Conservation (phyloP, 1,140 invertebrate species). For the Venustaconcha ellipsiformis region DNA sequence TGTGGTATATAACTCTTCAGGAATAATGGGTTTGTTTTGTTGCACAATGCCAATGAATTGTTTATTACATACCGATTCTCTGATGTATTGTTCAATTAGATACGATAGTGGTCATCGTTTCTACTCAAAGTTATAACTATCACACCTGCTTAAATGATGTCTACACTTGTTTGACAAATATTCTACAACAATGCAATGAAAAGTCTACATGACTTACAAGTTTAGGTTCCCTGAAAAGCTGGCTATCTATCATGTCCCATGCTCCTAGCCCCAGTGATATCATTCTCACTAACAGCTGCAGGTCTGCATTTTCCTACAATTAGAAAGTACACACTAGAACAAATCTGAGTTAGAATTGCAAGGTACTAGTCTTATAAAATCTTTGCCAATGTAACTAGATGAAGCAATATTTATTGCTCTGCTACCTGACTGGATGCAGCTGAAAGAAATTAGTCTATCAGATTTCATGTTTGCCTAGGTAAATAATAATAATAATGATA, state of each 20-base stretch:
- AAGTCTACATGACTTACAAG: constrained; percentile 43
- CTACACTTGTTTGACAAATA: neutral
- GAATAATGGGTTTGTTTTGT: too few relatives aligned
- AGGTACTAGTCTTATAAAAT: neutral
- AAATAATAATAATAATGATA: neutral
- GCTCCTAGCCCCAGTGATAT: constrained; percentile 91
- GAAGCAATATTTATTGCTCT: neutral
- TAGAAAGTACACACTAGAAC: constrained; percentile 17
- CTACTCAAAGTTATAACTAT: too few relatives aligned
- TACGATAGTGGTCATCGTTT: neutral
- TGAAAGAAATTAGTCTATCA: neutral
- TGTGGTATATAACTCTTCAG: too few relatives aligned
- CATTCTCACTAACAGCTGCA: constrained; percentile 93
- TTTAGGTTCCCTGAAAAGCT: constrained; percentile 93
- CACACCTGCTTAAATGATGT: neutral
- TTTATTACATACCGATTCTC: too few relatives aligned
- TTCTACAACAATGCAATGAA: too few relatives aligned
- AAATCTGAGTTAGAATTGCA: neutral
- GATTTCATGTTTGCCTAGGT: neutral
- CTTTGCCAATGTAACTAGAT: neutral
- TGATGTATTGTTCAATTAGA: neutral
- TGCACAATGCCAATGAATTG: too few relatives aligned
- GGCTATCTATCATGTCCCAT: constrained; percentile 97
- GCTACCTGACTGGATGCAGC: too few relatives aligned
- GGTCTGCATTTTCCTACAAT: constrained; percentile 85